These are phyloP conservation scores for Tupaia tana DNA, from an alignment of 2,113 vertebrate species.

Conservation along the genomic window DNA sequence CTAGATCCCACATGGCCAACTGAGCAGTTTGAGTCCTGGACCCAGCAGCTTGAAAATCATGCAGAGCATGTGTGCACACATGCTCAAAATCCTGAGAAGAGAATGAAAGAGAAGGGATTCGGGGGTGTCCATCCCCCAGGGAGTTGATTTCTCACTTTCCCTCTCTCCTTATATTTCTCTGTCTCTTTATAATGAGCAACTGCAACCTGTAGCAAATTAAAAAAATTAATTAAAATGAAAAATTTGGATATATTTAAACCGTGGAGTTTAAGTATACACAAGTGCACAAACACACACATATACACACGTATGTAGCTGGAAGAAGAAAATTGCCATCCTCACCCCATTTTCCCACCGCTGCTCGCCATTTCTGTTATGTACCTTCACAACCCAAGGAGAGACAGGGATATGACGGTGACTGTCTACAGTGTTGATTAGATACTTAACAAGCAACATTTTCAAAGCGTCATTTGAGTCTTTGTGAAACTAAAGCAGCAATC, in stretches of 20 bases:
- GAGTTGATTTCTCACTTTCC: too few species aligned
- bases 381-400: not conserved
- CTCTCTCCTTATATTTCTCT: too few species aligned
- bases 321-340: not conserved
- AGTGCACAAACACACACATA: not conserved
- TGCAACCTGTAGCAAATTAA: too few species aligned
- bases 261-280: not conserved
- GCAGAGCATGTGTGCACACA: too few species aligned
- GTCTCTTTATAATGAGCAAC: too few species aligned
- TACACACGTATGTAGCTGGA: not conserved
- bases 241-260: slow-evolving; percentile 26
- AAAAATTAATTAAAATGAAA: not conserved
- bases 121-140: too few species aligned
- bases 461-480: slow-evolving; percentile 18
- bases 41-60: too few species aligned
- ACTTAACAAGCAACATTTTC: not conserved
- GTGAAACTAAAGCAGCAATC: not conserved
- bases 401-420: not conserved
- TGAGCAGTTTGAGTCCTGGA: too few species aligned
- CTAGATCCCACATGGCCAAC: too few species aligned
- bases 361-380: not conserved
- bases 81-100: too few species aligned
- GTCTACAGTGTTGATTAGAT: not conserved
- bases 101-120: too few species aligned
- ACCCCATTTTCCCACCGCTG: not conserved